Percentiles rank a stretch among this genome's conserved stretches.
These are phyloP conservation scores for Calliphora vomitoria DNA, from an alignment of 2,888 invertebrate species.

Conservation along the genomic window DNA sequence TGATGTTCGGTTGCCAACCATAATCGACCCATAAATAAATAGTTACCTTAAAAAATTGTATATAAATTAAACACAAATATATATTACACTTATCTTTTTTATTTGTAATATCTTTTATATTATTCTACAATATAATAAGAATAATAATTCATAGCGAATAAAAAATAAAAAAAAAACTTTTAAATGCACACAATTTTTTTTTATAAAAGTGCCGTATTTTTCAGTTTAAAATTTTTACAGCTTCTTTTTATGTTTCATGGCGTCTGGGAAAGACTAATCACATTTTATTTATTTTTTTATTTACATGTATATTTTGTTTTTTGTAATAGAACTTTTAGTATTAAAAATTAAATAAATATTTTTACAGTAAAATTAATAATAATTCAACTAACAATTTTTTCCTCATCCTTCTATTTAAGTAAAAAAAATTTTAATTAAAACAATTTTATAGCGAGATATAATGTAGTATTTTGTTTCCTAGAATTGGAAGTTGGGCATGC, in stretches of 20 bases:
- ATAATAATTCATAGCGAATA: neutral
- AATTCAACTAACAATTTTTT: conserved; percentile 44
- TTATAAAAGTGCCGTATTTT: conserved; percentile 39
- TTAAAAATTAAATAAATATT: conserved; percentile 30
- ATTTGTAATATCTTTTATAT: too few relatives aligned
- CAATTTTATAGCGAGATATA: conserved; percentile 6
- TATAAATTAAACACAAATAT: conserved; percentile 2
- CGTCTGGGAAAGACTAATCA: conserved; percentile 85
- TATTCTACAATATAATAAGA: too few relatives aligned
- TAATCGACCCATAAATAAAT: too few relatives aligned
- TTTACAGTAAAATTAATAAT: conserved; percentile 9
- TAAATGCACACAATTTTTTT: conserved; percentile 29
- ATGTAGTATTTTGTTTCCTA: conserved; percentile 28
- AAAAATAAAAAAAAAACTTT: neutral
- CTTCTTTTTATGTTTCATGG: conserved; percentile 78
- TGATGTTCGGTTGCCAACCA: too few relatives aligned
- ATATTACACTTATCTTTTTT: neutral
- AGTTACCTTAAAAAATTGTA: neutral
- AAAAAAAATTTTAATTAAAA: conserved; percentile 13
- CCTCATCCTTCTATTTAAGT: conserved; percentile 3
- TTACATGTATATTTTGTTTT: conserved; percentile 31
- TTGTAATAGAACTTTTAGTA: conserved; percentile 16
- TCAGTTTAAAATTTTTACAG: conserved; percentile 59
- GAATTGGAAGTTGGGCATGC: conserved; percentile 55
- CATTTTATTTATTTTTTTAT: conserved; percentile 77